Base-by-base conservation (phyloP, 2,113 vertebrate species). In the Tyrannus savana region DNA sequence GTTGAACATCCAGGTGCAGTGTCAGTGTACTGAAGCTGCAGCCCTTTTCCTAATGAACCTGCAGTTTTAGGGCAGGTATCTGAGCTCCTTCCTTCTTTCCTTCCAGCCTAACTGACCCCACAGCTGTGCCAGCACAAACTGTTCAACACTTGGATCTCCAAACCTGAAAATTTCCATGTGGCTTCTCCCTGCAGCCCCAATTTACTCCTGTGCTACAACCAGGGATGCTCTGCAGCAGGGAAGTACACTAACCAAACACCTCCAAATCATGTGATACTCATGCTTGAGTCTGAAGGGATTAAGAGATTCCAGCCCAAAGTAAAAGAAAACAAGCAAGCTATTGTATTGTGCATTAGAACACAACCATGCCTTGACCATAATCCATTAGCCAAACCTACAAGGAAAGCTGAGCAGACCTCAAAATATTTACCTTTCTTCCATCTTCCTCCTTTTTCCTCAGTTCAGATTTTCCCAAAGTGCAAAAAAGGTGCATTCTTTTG, bases 271-370 rank as follows among this genome's bases (percentile, higher is more conserved):
- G 93, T 92, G 81, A 95, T 76, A 74, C 84, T 95, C 93, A 90
- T 19, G 89, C 93, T 78, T 85, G 93, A 95, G 90, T 91, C 62
- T 75, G 46, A 91, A 95, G 62, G 85, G 89, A 91, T 95, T 97
- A 96, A 85, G 69, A 95, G 94, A 97, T 96, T 96, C 78, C 90
- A 97, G 83, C 55, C 42, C 83, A 75, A 69, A 97, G 81, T 55
- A 87, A 97, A 95, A 96, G 97, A 79, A 96, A 93, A 97, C 96
- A 96, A 96, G 95, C 37, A 89, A 82, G 83, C 87, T 67, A 95
- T 96, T 96, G 81, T 97, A 59, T 60, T 94, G 58, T 66, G 52
- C 74, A 87, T 56, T 75, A 75, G 84, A 89, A 95, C 90, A 96
- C 58, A 86, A 78, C 73, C 59, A 62, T 86, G 80, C 75, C 89